Conservation (phyloP, 2,888 invertebrate genomes). For the Melikaiella ostensackeni region DNA sequence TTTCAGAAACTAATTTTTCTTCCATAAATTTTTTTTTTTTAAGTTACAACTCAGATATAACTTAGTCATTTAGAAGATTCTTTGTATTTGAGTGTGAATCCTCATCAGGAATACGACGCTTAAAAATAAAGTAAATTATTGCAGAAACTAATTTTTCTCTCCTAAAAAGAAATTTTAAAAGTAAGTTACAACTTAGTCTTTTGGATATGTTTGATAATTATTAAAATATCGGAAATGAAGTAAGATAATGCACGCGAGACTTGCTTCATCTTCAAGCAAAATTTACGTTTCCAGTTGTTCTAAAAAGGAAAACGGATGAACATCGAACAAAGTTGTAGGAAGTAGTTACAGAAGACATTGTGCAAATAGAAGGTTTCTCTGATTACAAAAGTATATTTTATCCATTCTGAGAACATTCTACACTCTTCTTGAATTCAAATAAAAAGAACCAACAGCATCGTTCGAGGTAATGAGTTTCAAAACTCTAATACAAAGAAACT, state of each 20-base stretch:
- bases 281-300: neutral
- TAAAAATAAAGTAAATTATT: too few species aligned
- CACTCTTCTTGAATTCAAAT: neutral
- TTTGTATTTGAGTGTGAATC: too few species aligned
- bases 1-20: too few species aligned
- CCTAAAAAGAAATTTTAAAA: too few species aligned
- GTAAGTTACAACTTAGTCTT: too few species aligned
- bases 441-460: neutral
- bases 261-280: neutral
- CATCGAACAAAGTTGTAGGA: neutral
- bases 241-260: neutral
- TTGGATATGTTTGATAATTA: too few species aligned
- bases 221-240: neutral
- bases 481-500: neutral
- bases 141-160: too few species aligned
- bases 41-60: too few species aligned
- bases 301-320: neutral
- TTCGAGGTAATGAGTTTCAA: neutral
- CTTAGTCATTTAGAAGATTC: too few species aligned
- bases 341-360: neutral
- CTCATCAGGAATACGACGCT: too few species aligned
- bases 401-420: neutral
- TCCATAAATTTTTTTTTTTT: too few species aligned
- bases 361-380: neutral
- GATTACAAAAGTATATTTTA: slow-evolving; percentile 12